Evolutionary conservation across 1,140 invertebrate genomes (phyloP), one percentile per base, ranked within the genome.

Genomic region (Oscheius sp.): DNA sequence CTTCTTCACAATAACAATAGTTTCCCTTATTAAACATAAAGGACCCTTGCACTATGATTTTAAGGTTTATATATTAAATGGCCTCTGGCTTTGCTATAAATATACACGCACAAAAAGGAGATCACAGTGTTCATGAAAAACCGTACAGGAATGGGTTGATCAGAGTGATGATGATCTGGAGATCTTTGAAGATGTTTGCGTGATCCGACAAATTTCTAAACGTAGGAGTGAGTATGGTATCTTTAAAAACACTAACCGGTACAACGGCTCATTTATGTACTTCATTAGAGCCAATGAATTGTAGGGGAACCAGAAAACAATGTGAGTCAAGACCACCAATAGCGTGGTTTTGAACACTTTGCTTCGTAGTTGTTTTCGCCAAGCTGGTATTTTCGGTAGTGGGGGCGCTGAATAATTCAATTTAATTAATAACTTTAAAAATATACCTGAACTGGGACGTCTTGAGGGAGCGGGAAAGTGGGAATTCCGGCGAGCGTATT

Each of bases 91-190:
- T n/a, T n/a, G n/a, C n/a, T n/a, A n/a, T n/a, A n/a, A n/a, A n/a
- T n/a, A n/a, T n/a, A n/a, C n/a, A n/a, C n/a, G n/a, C n/a, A n/a
- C n/a, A n/a, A n/a, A n/a, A n/a, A n/a, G n/a, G n/a, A n/a, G n/a
- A n/a, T n/a, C n/a, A n/a, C n/a, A n/a, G n/a, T n/a, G n/a, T n/a
- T n/a, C n/a, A 3, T 13, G 69, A 64, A 28, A 71, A 71, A 36
- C 69, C 81, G 62, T 82, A 82, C 28, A 82, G 69, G 68, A 84
- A 83, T 7, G 81, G 81, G 59, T 82, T 82, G 72, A 82, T 78
- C 35, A 84, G 61, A n/a, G 79, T 75, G 59, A 82, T 83, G 26
- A 84, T 65, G 38, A 84, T 75, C 58, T 84, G 82, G 20, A 84
- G 35, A 29, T 84, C 80, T 49, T 84, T 82, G 59, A 84, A 74